Conservation (phyloP, 2,797 vertebrate species). For the Myotis vivesi region DNA sequence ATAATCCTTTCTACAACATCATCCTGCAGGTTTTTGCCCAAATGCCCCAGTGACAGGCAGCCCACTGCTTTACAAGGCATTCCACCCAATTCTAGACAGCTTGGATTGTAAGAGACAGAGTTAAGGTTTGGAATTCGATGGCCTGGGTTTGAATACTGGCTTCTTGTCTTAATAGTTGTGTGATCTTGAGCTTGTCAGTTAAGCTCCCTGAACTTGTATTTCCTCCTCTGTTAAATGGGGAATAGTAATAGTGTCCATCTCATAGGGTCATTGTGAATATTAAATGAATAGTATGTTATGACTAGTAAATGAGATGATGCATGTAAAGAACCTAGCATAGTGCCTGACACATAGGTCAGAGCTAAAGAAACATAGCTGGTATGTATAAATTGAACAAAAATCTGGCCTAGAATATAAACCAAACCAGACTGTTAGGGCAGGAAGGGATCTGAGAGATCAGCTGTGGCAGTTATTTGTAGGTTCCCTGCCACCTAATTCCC, state of each 20-base stretch:
- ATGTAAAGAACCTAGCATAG: not conserved
- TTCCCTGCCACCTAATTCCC: not conserved
- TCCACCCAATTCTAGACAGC: not conserved
- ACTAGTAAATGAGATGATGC: not conserved
- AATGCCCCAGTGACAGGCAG: not conserved
- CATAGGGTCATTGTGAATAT: constrained; percentile 9
- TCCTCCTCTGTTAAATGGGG: constrained; percentile 5
- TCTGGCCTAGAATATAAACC: not conserved
- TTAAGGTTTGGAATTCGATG: not conserved
- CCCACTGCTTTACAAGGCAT: not conserved
- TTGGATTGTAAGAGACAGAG: not conserved
- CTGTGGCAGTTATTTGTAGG: not conserved
- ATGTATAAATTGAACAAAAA: not conserved
- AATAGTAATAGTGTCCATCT: not conserved
- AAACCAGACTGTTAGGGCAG: not conserved
- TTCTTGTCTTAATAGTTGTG: not conserved
- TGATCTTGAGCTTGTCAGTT: constrained; percentile 20
- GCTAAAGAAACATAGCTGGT: not conserved
- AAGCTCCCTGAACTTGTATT: not conserved
- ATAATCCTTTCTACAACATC: not conserved
- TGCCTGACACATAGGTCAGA: not conserved
- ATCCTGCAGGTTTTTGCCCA: not conserved
- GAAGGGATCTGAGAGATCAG: not conserved
- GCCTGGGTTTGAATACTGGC: not conserved
- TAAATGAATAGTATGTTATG: not conserved